These are phyloP conservation scores for Neogale vison DNA, from an alignment of 2,113 vertebrate genomes.

Conservation along the genomic window DNA sequence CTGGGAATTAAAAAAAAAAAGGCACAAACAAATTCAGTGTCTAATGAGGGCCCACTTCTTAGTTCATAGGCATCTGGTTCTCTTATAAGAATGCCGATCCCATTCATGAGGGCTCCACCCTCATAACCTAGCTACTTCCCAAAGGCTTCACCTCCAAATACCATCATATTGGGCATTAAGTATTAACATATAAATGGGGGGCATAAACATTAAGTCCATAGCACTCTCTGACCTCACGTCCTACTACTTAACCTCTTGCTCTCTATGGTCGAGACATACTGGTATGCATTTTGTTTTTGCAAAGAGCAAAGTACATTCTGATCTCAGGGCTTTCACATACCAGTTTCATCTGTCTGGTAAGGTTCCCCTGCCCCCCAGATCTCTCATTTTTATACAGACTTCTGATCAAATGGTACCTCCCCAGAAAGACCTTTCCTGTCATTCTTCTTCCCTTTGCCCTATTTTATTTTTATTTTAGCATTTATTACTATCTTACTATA, in stretches of 20 bases:
- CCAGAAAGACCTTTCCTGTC: neutral
- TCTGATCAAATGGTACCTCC: neutral
- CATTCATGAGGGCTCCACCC: neutral
- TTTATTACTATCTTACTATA: neutral
- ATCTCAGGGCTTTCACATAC: neutral
- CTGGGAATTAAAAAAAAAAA: neutral
- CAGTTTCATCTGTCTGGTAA: neutral
- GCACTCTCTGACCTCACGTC: neutral
- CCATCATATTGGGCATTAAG: neutral
- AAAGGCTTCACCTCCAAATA: neutral
- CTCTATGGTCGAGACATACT: neutral
- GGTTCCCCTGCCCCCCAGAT: neutral
- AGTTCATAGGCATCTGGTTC: neutral
- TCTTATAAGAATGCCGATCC: neutral
- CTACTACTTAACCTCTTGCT: neutral
- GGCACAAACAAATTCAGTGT: neutral
- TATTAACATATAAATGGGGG: neutral
- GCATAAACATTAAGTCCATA: neutral
- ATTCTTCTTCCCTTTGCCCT: neutral
- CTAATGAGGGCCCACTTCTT: neutral
- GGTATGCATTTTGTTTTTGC: neutral
- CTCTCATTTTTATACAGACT: neutral
- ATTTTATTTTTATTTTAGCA: slow-evolving; percentile 2
- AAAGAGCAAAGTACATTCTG: neutral
- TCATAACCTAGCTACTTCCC: neutral